Evolutionary conservation across 2,113 vertebrate genomes (phyloP).

Genomic region (Tretioscincus oriximinensis): DNA sequence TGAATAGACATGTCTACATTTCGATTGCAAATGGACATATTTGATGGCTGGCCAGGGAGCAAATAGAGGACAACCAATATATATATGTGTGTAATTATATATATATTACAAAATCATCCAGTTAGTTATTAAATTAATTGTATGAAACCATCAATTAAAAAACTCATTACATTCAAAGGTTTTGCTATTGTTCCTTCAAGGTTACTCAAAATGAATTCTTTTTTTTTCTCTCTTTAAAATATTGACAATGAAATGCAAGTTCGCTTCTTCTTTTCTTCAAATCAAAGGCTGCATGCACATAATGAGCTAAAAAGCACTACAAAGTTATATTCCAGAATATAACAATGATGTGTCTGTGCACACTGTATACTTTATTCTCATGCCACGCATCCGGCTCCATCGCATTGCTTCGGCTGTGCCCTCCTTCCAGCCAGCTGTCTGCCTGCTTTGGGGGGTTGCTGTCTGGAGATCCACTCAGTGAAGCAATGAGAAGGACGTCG

Average conservation of each 20-base stretch:
- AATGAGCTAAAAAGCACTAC: too few relatives aligned
- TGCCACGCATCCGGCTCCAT: too few relatives aligned
- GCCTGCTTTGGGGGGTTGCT: too few relatives aligned
- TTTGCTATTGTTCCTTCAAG: constrained; percentile 9
- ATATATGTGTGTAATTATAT: too few relatives aligned
- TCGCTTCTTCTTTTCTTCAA: background rate
- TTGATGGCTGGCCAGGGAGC: background rate
- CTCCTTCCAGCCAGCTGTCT: too few relatives aligned
- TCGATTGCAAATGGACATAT: background rate
- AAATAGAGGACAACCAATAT: constrained; percentile 1
- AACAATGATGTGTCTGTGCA: too few relatives aligned
- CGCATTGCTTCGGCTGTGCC: too few relatives aligned
- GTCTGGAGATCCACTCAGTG: too few relatives aligned
- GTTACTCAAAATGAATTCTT: background rate
- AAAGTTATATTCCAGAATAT: too few relatives aligned
- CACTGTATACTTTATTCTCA: too few relatives aligned
- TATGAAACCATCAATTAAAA: background rate
- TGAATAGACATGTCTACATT: background rate
- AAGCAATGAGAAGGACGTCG: too few relatives aligned
- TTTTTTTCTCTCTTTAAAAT: fast-evolving
- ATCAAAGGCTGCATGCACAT: background rate
- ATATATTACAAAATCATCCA: background rate
- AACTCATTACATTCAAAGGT: background rate
- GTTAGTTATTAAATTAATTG: background rate
- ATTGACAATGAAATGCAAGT: background rate